These are phyloP conservation scores for Periophthalmus modestus DNA, from an alignment of 2,113 vertebrate genomes.

Conservation along the genomic window DNA sequence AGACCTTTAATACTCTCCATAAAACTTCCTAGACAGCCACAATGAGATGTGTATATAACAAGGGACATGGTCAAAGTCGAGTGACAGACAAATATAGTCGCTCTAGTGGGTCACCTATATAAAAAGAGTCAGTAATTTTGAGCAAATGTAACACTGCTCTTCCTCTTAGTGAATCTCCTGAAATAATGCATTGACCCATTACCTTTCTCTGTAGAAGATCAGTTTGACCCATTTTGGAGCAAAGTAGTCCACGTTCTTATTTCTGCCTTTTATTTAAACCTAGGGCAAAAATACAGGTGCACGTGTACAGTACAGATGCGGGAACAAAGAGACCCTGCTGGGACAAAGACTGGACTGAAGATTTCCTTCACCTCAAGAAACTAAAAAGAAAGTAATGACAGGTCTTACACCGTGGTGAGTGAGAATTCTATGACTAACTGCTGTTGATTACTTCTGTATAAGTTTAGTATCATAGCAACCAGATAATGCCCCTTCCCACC, in stretches of 20 bases:
- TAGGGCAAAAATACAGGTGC: constrained; percentile 31
- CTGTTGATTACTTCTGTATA: no score
- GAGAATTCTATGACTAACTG: no score
- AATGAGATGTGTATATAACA: constrained; percentile 28
- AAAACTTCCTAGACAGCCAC: not conserved
- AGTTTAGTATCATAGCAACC: no score
- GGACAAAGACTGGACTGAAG: not conserved
- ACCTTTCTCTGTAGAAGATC: constrained; percentile 66
- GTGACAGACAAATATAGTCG: constrained; percentile 72
- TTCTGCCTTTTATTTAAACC: constrained; percentile 57
- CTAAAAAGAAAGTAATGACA: no score
- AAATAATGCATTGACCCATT: constrained; percentile 81
- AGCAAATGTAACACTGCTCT: constrained; percentile 66
- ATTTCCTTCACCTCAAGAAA: no score
- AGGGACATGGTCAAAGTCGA: constrained; percentile 32
- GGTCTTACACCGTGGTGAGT: no score
- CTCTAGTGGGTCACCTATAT: constrained; percentile 77
- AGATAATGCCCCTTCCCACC: no score
- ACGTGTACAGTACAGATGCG: not conserved
- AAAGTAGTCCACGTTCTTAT: constrained; percentile 74
- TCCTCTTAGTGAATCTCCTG: constrained; percentile 71
- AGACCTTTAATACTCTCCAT: no score
- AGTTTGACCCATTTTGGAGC: constrained; percentile 77
- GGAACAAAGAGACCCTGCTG: not conserved
- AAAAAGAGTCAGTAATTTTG: constrained; percentile 73